Percentiles rank a stretch among this genome's conserved stretches.
Conservation (phyloP, 2,888 invertebrate genomes). For the Apodemia zela region DNA sequence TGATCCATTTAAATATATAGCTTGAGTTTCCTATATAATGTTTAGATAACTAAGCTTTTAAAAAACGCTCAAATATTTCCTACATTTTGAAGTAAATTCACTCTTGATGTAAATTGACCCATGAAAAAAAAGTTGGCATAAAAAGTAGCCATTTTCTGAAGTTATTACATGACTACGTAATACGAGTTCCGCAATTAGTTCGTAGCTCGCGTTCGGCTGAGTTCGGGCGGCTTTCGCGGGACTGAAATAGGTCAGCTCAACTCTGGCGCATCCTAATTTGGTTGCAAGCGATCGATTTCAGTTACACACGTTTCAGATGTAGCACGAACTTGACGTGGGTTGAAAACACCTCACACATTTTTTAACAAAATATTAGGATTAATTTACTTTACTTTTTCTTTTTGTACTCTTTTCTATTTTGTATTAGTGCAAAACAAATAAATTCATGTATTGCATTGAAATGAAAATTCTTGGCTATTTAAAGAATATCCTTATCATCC, state of each 20-base stretch:
- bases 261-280: slow-evolving; percentile 80
- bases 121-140: slow-evolving; percentile 19
- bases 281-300: slow-evolving; percentile 56
- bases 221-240: slow-evolving; percentile 57
- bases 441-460: too few species aligned
- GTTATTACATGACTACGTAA: slow-evolving; percentile 22
- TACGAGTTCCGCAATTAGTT: slow-evolving; percentile 27
- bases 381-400: background rate
- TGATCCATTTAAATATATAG: slow-evolving; percentile 18
- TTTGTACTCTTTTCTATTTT: background rate
- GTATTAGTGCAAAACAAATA: too few species aligned
- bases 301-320: slow-evolving; percentile 54
- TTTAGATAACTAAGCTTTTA: slow-evolving; percentile 12
- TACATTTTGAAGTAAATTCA: slow-evolving; percentile 7
- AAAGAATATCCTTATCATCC: too few species aligned
- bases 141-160: slow-evolving; percentile 25
- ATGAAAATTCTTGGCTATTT: too few species aligned
- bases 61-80: slow-evolving; percentile 27
- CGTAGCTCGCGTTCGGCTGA: slow-evolving; percentile 32
- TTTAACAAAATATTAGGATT: background rate
- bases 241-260: slow-evolving; percentile 68
- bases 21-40: background rate
- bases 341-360: background rate
- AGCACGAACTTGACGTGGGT: slow-evolving; percentile 35
- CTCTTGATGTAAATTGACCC: slow-evolving; percentile 28